A percentile compares a stretch with the other conserved stretches of the same genome.
These are phyloP conservation scores for Muraenolepis orangiensis DNA, from an alignment of 2,797 vertebrate species.

Conservation along the genomic window DNA sequence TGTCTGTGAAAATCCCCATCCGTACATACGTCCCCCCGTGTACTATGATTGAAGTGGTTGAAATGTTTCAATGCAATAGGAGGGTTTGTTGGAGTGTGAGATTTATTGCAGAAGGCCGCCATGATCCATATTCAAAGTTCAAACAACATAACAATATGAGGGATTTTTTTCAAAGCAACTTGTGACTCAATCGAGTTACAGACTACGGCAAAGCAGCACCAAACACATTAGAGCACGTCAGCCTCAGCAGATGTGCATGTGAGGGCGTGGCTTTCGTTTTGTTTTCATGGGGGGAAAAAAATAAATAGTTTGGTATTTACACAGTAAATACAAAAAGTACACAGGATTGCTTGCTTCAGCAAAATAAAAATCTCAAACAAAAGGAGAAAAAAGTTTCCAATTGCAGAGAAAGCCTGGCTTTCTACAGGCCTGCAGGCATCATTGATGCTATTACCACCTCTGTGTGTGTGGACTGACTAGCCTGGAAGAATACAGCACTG, in stretches of 20 bases:
- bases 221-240: constrained; percentile 38
- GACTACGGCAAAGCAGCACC: constrained; percentile 29
- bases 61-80: not conserved
- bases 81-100: not conserved
- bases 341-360: constrained; percentile 58
- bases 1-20: no score
- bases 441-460: constrained; percentile 2
- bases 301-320: constrained; percentile 50
- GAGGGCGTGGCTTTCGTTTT: constrained; percentile 20
- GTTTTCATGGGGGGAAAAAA: constrained; percentile 33
- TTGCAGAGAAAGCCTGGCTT: constrained; percentile 33
- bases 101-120: not conserved
- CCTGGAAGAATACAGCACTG: not conserved
- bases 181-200: constrained; percentile 16
- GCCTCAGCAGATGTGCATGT: constrained; percentile 51
- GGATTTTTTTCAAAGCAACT: constrained; percentile 23
- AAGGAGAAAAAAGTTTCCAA: constrained; percentile 6
- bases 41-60: not conserved
- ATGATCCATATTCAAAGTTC: not conserved
- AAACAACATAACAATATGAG: constrained; percentile 14
- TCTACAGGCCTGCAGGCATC: not conserved
- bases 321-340: constrained; percentile 56
- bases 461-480: not conserved
- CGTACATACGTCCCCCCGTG: no score
- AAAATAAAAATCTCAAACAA: constrained; percentile 41